phyloP scores from a whole-genome alignment of 2,113 vertebrate genomes.

The Microcebus lehilahytsara region DNA sequence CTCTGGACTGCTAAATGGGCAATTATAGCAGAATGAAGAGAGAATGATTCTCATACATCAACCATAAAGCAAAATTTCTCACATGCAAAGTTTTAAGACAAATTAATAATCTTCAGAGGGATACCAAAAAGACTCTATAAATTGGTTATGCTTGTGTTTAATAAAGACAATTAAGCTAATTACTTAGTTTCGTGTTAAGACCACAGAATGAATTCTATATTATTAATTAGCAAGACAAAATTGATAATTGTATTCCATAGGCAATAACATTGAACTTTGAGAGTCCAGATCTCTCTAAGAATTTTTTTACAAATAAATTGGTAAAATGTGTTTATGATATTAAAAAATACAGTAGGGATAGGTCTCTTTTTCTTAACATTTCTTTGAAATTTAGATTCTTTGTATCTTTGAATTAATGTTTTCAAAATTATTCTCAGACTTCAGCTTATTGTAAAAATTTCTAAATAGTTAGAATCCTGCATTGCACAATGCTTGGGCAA shows the following conservation, averaged over 20 bases:
- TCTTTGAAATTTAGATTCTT: neutral
- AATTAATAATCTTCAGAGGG: neutral
- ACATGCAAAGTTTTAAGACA: neutral
- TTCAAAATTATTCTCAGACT: neutral
- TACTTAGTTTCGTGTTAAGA: neutral
- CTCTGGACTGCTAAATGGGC: neutral
- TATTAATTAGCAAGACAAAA: neutral
- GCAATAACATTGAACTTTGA: neutral
- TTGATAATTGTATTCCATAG: neutral
- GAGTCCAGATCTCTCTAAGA: neutral
- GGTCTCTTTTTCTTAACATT: neutral
- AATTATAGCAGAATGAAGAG: neutral
- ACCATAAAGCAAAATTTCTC: neutral
- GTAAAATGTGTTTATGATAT: neutral
- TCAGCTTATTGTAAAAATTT: neutral
- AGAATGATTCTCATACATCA: neutral
- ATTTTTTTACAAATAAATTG: neutral
- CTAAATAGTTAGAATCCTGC: neutral
- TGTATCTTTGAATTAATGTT: neutral
- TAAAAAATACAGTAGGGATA: neutral
- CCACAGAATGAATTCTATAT: neutral
- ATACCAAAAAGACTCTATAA: neutral
- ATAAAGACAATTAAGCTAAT: neutral
- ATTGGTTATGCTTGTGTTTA: neutral
- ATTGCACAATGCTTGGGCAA: neutral